Conservation (phyloP, 2,888 invertebrate genomes). For the Polydrusus cervinus region DNA sequence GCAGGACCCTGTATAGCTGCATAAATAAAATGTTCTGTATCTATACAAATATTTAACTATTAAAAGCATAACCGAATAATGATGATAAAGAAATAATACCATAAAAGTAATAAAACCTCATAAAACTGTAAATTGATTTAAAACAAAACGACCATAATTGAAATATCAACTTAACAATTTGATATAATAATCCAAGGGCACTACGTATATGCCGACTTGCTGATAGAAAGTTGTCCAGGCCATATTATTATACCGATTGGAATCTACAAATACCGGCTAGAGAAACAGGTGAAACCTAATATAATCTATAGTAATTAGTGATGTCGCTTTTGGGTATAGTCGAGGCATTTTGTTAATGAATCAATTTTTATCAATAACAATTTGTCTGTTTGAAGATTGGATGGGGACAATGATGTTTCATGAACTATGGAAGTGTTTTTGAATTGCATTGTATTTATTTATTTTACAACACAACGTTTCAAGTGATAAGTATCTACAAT, state of each 20-base stretch:
- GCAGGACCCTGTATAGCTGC: too few relatives aligned
- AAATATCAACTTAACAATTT: slow-evolving; percentile 21
- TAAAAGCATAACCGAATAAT: too few relatives aligned
- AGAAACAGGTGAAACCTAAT: slow-evolving; percentile 36
- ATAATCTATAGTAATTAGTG: slow-evolving; percentile 28
- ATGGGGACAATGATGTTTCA: too few relatives aligned
- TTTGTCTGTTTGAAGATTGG: too few relatives aligned
- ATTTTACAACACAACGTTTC: too few relatives aligned
- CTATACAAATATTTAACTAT: too few relatives aligned
- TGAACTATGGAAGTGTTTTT: too few relatives aligned
- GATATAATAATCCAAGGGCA: slow-evolving; percentile 26
- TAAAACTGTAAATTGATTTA: neutral
- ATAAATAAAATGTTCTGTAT: too few relatives aligned
- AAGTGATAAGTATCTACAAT: too few relatives aligned
- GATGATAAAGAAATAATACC: too few relatives aligned
- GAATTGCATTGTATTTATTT: too few relatives aligned
- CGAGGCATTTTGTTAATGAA: neutral
- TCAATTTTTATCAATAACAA: too few relatives aligned
- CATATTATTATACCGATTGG: slow-evolving; percentile 25
- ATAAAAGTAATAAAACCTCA: neutral
- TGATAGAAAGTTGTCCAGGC: slow-evolving; percentile 34
- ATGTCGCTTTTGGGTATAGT: slow-evolving; percentile 28
- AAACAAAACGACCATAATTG: slow-evolving; percentile 11
- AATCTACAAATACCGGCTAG: slow-evolving; percentile 18
- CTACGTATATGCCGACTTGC: neutral